Conservation (phyloP, 2,888 invertebrate species). For the Pasiphila rectangulata region DNA sequence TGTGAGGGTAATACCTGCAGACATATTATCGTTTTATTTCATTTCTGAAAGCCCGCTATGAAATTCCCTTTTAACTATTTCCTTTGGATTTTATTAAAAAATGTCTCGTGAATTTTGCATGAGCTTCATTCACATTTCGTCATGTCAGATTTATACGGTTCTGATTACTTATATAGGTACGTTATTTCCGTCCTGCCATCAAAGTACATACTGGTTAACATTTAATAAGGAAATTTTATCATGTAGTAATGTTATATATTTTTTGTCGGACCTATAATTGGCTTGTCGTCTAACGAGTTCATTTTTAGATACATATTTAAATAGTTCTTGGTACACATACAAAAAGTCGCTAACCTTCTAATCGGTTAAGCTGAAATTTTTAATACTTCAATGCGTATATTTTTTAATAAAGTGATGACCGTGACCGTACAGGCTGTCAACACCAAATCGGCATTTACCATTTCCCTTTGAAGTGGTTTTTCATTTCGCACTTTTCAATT, state of each 20-base stretch:
- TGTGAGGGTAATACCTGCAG: constrained; percentile 63
- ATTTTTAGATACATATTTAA: not conserved
- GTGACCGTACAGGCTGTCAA: constrained; percentile 28
- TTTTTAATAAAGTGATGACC: no score
- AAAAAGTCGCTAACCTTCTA: no score
- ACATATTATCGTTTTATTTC: constrained; percentile 74
- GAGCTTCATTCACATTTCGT: constrained; percentile 17
- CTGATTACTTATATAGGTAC: no score
- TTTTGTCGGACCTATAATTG: no score
- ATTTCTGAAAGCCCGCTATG: constrained; percentile 58
- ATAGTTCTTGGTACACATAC: no score
- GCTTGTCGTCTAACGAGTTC: no score
- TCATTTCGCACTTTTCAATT: constrained; percentile 61
- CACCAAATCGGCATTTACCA: constrained; percentile 33
- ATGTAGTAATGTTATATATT: no score
- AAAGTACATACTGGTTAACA: no score
- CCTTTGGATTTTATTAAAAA: constrained; percentile 52
- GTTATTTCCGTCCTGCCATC: not conserved
- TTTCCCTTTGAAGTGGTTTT: constrained; percentile 55
- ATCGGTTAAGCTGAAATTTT: no score
- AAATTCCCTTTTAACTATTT: constrained; percentile 63
- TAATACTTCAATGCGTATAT: no score
- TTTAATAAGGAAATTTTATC: no score
- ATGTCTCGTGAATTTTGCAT: constrained; percentile 41
- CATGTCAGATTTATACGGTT: not conserved